These are phyloP conservation scores for Meiosimyza decipiens DNA, from an alignment of 2,888 invertebrate genomes.

Conservation along the genomic window DNA sequence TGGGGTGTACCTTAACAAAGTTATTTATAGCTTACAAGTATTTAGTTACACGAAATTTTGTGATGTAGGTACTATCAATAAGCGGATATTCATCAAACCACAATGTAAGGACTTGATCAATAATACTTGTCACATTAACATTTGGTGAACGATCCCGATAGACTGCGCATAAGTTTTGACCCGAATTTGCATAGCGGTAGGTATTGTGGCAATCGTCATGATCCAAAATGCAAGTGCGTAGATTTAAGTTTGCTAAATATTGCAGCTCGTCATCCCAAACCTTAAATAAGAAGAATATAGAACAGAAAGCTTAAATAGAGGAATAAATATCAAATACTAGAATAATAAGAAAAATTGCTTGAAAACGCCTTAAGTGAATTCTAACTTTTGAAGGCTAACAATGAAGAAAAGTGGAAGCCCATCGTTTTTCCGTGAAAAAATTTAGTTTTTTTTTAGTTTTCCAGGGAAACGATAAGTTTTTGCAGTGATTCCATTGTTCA, in stretches of 20 bases:
- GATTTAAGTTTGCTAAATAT: constrained; percentile 61
- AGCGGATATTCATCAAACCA: constrained; percentile 64
- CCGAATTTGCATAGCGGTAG: constrained; percentile 59
- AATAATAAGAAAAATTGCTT: too few relatives aligned
- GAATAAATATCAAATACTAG: too few relatives aligned
- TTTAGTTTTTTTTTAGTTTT: background rate
- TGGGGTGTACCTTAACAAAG: background rate
- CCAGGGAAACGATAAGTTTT: too few relatives aligned
- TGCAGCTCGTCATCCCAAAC: constrained; percentile 66
- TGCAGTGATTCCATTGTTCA: too few relatives aligned
- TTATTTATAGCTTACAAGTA: constrained; percentile 59
- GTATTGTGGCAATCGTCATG: constrained; percentile 65
- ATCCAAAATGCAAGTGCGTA: constrained; percentile 62
- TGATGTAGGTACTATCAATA: constrained; percentile 62
- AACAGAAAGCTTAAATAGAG: too few relatives aligned
- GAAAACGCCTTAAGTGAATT: too few relatives aligned
- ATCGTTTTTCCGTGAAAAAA: too few relatives aligned
- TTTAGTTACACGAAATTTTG: constrained; percentile 56
- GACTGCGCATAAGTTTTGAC: constrained; percentile 63
- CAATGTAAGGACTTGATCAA: constrained; percentile 57
- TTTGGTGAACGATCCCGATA: constrained; percentile 54
- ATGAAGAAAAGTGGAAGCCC: too few relatives aligned
- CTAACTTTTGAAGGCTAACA: too few relatives aligned
- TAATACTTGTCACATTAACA: constrained; percentile 60
- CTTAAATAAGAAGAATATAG: constrained; percentile 41